phyloP scores from a whole-genome alignment of 1,140 invertebrate species.

The Drosophila paulistorum region DNA sequence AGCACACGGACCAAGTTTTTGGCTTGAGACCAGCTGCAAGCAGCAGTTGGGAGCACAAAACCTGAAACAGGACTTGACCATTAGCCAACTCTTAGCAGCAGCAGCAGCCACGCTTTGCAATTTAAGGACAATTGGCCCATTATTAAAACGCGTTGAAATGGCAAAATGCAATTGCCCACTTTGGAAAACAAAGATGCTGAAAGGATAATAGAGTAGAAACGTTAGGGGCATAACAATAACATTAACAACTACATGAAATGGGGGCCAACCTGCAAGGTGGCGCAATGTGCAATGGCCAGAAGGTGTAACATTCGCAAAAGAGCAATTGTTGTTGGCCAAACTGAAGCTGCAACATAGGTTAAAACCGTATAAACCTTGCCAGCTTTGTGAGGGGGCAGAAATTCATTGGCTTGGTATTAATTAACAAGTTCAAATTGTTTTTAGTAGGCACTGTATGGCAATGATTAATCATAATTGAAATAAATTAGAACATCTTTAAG shows the following conservation, averaged over 20 bases:
- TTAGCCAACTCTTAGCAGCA: conserved; percentile 51
- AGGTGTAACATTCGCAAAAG: neutral
- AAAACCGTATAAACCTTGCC: no score
- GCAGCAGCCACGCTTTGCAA: conserved; percentile 45
- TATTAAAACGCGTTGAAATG: conserved; percentile 79
- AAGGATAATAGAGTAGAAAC: conserved; percentile 29
- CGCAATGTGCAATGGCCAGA: conserved; percentile 1
- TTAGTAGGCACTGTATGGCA: no score
- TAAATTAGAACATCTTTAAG: no score
- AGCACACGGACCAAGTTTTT: conserved; percentile 75
- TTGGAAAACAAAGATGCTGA: conserved; percentile 43
- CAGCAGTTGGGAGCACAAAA: conserved; percentile 24
- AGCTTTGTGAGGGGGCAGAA: no score
- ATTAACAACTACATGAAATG: conserved; percentile 38
- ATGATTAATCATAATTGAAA: no score
- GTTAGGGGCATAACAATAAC: conserved; percentile 33
- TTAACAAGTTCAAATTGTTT: no score
- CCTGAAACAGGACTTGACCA: conserved; percentile 38
- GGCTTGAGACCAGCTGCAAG: conserved; percentile 19
- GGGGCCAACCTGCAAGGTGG: neutral
- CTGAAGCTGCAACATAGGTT: neutral
- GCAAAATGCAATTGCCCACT: conserved; percentile 71
- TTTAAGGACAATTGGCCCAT: conserved; percentile 80
- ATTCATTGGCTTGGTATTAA: no score
- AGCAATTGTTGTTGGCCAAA: neutral